Evolutionary conservation across 2,797 vertebrate species (phyloP).

Genomic region (Helarctos malayanus): DNA sequence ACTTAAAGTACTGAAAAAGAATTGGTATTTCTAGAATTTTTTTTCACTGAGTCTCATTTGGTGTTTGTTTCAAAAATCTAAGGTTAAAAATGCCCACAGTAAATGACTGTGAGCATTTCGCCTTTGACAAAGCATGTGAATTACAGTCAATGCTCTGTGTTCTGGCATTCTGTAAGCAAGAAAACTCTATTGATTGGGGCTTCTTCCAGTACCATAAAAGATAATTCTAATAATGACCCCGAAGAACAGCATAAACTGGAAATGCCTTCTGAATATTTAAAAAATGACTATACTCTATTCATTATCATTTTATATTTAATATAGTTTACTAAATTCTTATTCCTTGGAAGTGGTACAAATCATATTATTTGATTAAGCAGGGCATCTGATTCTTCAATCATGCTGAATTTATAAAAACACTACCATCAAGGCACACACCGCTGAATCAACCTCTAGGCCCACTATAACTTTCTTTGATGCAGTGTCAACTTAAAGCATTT

Average conservation of each 20-base stretch:
- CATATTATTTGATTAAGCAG: conserved; percentile 16
- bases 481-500: conserved; percentile 56
- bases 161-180: conserved; percentile 59
- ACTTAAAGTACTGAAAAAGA: conserved; percentile 47
- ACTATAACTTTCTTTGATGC: conserved; percentile 25
- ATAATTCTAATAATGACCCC: conserved; percentile 54
- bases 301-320: conserved; percentile 42
- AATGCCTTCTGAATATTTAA: conserved; percentile 51
- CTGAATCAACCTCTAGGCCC: neutral
- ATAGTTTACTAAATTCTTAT: conserved; percentile 36
- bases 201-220: conserved; percentile 31
- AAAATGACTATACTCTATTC: neutral
- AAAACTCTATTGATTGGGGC: conserved; percentile 42
- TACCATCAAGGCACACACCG: neutral
- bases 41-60: conserved; percentile 8
- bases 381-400: neutral
- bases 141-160: conserved; percentile 40
- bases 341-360: neutral
- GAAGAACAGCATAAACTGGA: conserved; percentile 48
- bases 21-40: conserved; percentile 53
- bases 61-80: conserved; percentile 57
- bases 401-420: conserved; percentile 27
- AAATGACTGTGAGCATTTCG: neutral
- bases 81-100: conserved; percentile 37
- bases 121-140: conserved; percentile 54